Base-by-base conservation (phyloP, 2,797 vertebrate species). In the Alfaro cultratus region DNA sequence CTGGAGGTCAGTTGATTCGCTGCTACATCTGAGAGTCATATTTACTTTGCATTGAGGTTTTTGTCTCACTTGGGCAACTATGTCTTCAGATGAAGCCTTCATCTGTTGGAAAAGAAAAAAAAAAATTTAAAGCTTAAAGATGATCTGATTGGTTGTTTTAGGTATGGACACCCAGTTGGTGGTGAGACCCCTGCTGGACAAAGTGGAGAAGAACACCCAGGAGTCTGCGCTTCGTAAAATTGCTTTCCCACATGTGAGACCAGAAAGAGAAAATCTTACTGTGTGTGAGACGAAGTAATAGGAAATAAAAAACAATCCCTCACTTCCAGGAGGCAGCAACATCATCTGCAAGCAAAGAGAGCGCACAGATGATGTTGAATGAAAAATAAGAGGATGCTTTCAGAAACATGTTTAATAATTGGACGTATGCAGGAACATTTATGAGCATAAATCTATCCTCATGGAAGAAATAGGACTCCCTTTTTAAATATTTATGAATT, bases 151-250 rank as follows among this genome's bases (percentile, higher is more conserved):
- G 51, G 23, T 39, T 71, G 12, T 47, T 16, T 60, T 87, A 99
- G 98, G 98, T 76, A 94, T 98, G 82, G 98, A 99, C 0, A 97
- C 97, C 0, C 97, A 97, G 88, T 89, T 99, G 77, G 97, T 97
- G 15, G 97, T 98, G 86, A 96, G 96, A 34, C 98, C 98, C 0
- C 95, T 99, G 77, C 94, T 99, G 95, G 97, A 98, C 86, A 98
- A 95, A 77, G 74, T 97, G 60, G 96, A 97, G 68, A 95, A 95
- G 78, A 97, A 96, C 89, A 94, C 95, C 34, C 94, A 93, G 0
- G 97, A 97, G 0, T 91, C 96, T 0, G 94, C 76, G 0, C 86
- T 97, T 9, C 95, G 96, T 29, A 99, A 96, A 86, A 95, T 99
- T 60, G 91, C 86, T 45, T 99, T 98, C 75, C 98, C 98, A 8